Evolutionary conservation across 2,888 invertebrate genomes (phyloP), one percentile per base, ranked within the genome.

Genomic region (Actias luna): DNA sequence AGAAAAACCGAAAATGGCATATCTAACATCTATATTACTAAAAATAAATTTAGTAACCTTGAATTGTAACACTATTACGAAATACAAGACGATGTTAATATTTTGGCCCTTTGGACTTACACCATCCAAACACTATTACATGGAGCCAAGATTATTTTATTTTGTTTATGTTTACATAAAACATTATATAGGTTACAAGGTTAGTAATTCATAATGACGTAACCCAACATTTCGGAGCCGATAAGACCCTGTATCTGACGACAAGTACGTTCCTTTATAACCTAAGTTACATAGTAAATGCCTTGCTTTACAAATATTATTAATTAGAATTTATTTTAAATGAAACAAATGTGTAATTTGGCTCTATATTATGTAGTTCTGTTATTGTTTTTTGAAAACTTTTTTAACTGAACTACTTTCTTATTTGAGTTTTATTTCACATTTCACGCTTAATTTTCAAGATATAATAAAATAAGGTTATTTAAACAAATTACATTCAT

Each of bases 121-220:
- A 5, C 18, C 42, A 42, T 8, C 46, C 22, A 22, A 50, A 50
- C 22, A 50, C 0, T 50, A 22, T 25, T 25, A 12, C 25, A 14
- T 25, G 22, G 25, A 10, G 25, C 25, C 2, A 7, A 50, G 25
- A 50, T 25, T 50, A 50, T 50, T 25, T 50, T 3, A 29, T 55
- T 55, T 29, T 27, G 52, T 52, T 12, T 55, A 55, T 29, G 55
- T 27, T 29, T 29, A 29, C 22, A 4, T 1, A 2, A 29, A 29
- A n/a, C 29, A n/a, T 55, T 29, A 29, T 55, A 55, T 55, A 29
- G 27, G n/a, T 55, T 55, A 55, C 55, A 55, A 55, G 55, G 55
- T 55, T 29, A 29, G 29, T 55, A 5, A 55, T 55, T 14, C 18
- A 18, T 42, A 29, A 18, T 55, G 55, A 29, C n/a, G 55, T 55